Conservation (phyloP, 2,113 vertebrate genomes). For the Platichthys stellatus region DNA sequence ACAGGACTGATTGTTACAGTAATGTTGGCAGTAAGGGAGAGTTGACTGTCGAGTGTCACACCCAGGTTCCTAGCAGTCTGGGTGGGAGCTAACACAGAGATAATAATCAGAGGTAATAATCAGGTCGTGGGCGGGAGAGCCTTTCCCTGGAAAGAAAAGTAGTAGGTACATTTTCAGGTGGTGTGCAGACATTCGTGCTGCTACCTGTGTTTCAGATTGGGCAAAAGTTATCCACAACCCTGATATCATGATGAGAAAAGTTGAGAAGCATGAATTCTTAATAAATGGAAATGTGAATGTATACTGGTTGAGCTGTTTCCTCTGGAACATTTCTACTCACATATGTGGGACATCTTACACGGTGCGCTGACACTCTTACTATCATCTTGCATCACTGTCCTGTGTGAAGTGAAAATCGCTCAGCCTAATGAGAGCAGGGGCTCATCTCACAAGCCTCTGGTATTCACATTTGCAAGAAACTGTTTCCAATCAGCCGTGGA, state of each 20-base stretch:
- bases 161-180: too few species aligned
- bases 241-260: constrained; percentile 6
- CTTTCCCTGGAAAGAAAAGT: too few species aligned
- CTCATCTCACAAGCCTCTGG: constrained; percentile 13
- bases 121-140: too few species aligned
- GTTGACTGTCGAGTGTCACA: too few species aligned
- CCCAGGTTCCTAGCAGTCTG: too few species aligned
- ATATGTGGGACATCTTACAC: constrained; percentile 17
- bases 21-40: too few species aligned
- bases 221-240: neutral
- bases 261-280: neutral
- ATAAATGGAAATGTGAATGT: neutral
- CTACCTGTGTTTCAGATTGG: too few species aligned
- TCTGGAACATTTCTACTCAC: neutral
- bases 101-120: too few species aligned
- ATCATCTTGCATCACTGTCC: constrained; percentile 52
- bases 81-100: too few species aligned
- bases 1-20: too few species aligned
- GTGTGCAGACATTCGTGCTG: too few species aligned
- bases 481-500: neutral
- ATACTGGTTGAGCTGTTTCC: neutral
- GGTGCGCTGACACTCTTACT: constrained; percentile 24
- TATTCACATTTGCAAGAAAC: neutral
- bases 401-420: constrained; percentile 26
- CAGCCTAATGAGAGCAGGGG: neutral